Conservation (phyloP, 2,797 vertebrate genomes). For the Nyctalus aviator region DNA sequence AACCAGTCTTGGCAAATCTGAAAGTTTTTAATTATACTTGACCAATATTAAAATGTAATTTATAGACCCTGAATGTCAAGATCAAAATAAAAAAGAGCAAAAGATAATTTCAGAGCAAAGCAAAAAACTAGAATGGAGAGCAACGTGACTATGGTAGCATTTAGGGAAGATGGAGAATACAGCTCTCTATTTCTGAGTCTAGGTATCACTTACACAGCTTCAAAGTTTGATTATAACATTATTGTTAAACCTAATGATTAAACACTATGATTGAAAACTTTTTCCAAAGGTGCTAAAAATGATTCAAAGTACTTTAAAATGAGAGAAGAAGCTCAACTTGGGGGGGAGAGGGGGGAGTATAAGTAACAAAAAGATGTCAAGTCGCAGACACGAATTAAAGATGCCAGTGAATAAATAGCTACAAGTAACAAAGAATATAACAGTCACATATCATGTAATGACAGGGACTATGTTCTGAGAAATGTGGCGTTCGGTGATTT, state of each 20-base stretch:
- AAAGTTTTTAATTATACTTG: neutral
- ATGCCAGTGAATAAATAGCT: neutral
- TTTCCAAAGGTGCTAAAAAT: conserved; percentile 32
- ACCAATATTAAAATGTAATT: conserved; percentile 30
- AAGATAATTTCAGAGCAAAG: neutral
- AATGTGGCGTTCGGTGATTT: neutral
- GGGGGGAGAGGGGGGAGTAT: neutral
- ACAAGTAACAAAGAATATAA: neutral
- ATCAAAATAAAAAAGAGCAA: conserved; percentile 17
- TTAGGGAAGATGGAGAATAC: neutral
- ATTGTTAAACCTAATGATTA: neutral
- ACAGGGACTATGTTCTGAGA: neutral
- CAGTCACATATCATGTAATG: neutral
- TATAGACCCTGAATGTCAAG: neutral
- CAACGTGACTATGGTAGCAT: neutral
- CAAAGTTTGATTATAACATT: neutral
- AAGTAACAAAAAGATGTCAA: conserved; percentile 28
- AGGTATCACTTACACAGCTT: neutral
- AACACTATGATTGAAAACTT: conserved; percentile 26
- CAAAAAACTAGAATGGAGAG: neutral
- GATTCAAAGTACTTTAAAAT: conserved; percentile 38
- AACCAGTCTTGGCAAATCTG: neutral
- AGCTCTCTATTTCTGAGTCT: neutral
- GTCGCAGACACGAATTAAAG: neutral
- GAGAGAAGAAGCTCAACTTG: neutral